These are phyloP conservation scores for Scaptomyza tumidula DNA, from an alignment of 2,888 invertebrate genomes.

Conservation along the genomic window DNA sequence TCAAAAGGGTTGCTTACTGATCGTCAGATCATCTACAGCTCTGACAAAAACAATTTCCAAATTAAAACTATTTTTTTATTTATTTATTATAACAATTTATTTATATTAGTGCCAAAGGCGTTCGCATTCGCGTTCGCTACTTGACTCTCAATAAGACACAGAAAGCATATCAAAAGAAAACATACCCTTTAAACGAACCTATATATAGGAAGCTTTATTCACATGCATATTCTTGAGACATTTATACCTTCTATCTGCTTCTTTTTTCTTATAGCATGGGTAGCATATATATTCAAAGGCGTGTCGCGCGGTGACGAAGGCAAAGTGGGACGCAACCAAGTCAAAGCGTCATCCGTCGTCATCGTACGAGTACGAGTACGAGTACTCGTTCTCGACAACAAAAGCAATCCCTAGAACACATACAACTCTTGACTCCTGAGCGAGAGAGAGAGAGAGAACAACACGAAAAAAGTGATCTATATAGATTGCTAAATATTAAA, in stretches of 20 bases:
- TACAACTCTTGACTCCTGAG: slow-evolving; percentile 55
- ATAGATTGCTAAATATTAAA: neutral
- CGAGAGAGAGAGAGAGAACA: neutral
- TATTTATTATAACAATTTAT: slow-evolving; percentile 51
- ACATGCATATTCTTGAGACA: neutral
- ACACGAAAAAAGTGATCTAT: neutral
- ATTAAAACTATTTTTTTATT: slow-evolving; percentile 32
- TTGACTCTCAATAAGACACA: slow-evolving; percentile 46
- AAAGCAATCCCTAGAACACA: slow-evolving; percentile 42
- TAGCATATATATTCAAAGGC: slow-evolving; percentile 30
- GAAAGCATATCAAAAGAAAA: neutral
- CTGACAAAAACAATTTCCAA: neutral
- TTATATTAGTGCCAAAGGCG: slow-evolving; percentile 23
- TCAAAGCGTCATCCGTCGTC: slow-evolving; percentile 57
- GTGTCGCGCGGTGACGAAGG: slow-evolving; percentile 44
- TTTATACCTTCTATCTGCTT: neutral
- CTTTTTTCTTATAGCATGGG: slow-evolving; percentile 4
- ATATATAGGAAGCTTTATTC: slow-evolving; percentile 15
- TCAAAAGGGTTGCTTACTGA: slow-evolving; percentile 36
- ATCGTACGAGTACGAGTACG: too few relatives aligned
- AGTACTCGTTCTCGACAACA: slow-evolving; percentile 45
- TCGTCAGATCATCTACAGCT: slow-evolving; percentile 7
- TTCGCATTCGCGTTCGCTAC: slow-evolving; percentile 21
- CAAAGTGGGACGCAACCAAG: slow-evolving; percentile 77
- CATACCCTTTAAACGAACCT: slow-evolving; percentile 7